Evolutionary conservation across 1,140 invertebrate species (phyloP), one percentile per base, ranked within the genome.

Genomic region (Bombus pascuorum): DNA sequence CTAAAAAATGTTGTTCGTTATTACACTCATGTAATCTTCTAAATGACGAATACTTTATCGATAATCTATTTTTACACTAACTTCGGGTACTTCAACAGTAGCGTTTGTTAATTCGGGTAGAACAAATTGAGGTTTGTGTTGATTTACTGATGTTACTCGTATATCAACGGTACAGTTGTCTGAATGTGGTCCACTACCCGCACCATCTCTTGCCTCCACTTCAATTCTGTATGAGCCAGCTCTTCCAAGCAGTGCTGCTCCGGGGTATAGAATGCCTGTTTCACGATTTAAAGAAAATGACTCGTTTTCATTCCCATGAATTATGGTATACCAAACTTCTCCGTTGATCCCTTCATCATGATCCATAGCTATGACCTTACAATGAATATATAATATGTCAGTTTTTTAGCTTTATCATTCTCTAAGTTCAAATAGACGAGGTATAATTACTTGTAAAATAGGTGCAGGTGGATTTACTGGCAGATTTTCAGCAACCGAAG

Each of bases 401-500:
- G 42, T 79, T 3, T n/a, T 72, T 65, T 57, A 12, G 4, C 1
- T 4, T 28, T 28, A 70, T 42, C 1, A 53, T 37, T 10, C 25
- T 34, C 32, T 73, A 42, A n/a, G 37, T 47, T 2, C 28, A 57
- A 79, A 13, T 12, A 13, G 15, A 13, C 28, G 47, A 74, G 53
- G 66, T 83, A 53, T 47, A 81, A 57, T 53, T 78, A 97, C 96
- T 93, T 98, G 97, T 22, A 98, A 93, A 53, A 99, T 96, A 1
- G 97, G 97, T 1, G 97, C 96, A 0, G 97, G 98, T 5, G 97
- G 97, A 92, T 96, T 96, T 47, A 98, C 94, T 22, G 97, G 96
- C 22, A 98, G 96, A 92, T 98, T 98, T 93, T 99, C 98, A 3
- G 97, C 97, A 3, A 99, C 97, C 0, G 96, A 97, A 1, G 97